phyloP scores from a whole-genome alignment of 2,797 vertebrate genomes.

The Strix occidentalis region DNA sequence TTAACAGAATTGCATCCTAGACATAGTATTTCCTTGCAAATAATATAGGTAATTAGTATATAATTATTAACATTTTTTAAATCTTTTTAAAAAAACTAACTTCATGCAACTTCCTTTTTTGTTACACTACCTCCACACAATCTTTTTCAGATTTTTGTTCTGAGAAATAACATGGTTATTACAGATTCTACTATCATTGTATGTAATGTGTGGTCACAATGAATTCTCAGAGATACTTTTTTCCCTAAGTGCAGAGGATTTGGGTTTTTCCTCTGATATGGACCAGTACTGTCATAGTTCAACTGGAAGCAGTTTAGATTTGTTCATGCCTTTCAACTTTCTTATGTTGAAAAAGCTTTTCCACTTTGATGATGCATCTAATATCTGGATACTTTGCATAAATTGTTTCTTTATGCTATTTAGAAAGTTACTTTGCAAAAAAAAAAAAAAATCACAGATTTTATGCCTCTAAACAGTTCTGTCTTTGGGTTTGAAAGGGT shows the following conservation, averaged over 20 bases:
- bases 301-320: neutral
- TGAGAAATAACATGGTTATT: neutral
- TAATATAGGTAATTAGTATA: neutral
- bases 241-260: neutral
- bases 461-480: neutral
- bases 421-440: neutral
- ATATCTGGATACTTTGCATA: neutral
- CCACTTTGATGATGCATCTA: neutral
- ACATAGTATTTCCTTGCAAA: neutral
- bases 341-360: neutral
- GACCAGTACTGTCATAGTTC: neutral
- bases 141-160: neutral
- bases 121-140: neutral
- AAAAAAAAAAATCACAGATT: neutral
- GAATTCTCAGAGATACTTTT: neutral
- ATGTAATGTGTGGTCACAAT: neutral
- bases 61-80: neutral
- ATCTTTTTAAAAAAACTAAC: accelerated
- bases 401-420: neutral
- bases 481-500: neutral
- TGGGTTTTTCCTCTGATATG: neutral
- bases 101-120: neutral
- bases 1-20: neutral
- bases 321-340: neutral
- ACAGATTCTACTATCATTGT: neutral